Evolutionary conservation across 2,888 invertebrate species (phyloP).

Genomic region (Iphiclides podalirius): DNA sequence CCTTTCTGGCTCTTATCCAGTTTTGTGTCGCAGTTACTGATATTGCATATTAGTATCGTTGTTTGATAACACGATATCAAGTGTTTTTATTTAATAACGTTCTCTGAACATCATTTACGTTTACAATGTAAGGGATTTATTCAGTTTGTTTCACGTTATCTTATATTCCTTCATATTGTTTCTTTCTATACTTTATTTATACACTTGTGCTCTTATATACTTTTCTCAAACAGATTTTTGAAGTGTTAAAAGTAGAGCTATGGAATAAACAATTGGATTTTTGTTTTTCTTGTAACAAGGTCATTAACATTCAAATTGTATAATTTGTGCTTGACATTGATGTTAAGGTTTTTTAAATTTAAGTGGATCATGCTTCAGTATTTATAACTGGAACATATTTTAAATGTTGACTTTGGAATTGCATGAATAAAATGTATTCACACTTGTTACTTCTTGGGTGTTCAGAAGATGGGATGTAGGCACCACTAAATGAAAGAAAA

Average conservation of each 20-base stretch:
- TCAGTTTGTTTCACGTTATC: no score
- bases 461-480: no score
- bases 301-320: conserved; percentile 36
- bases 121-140: background rate
- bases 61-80: conserved; percentile 69
- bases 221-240: no score
- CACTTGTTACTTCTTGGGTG: no score
- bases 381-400: conserved; percentile 15
- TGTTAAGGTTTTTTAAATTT: conserved; percentile 8
- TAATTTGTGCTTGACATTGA: conserved; percentile 29
- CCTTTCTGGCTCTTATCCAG: conserved; percentile 59
- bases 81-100: conserved; percentile 19
- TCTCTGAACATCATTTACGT: background rate
- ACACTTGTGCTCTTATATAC: background rate
- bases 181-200: background rate
- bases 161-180: background rate
- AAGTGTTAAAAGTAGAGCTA: no score
- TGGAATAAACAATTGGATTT: conserved; percentile 18
- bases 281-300: conserved; percentile 27
- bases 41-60: conserved; percentile 40
- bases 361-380: conserved; percentile 14
- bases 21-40: conserved; percentile 44
- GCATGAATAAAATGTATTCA: background rate
- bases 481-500: no score
- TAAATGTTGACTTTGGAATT: conserved; percentile 11